Evolutionary conservation across 1,140 invertebrate species (phyloP), one percentile per base, ranked within the genome.

Genomic region (Dreissena rostriformis): DNA sequence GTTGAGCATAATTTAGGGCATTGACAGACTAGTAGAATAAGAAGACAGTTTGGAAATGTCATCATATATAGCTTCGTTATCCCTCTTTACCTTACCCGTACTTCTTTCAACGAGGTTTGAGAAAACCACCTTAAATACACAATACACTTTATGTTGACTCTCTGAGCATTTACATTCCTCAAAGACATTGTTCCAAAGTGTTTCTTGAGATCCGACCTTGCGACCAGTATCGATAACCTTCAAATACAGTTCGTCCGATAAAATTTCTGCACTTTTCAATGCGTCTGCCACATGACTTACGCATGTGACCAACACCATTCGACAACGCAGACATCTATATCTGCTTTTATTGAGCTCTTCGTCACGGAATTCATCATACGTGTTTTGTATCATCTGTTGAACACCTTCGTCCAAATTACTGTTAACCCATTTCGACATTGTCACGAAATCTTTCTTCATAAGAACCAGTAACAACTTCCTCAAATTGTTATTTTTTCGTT

Each of bases 191-290:
- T 61, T 24, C 57, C 57, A 61, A 24, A 61, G 57, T n/a, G 17
- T 61, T 61, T 61, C 17, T 24, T 61, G 57, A 24, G 17, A 4
- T 12, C 57, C 57, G 11, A 24, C 57, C 22, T 61, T 61, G 17
- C 2, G 17, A 24, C 22, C 57, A 6, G 57, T 61, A 61, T 61
- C 57, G 17, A 61, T 61, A 61, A 61, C 17, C 22, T 61, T 19
- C 2, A 61, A 6, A 61, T 61, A 61, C 4, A 61, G 57, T 61
- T 24, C 57, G 57, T 61, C 57, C 17, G 57, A 61, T 24, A 61
- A 61, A 61, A 61, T 61, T n/a, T 61, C 57, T 61, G 57, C 57
- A 61, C 57, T 61, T 24, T 24, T n/a, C 22, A 61, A 61, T 61
- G 4, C 17, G 22, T 61, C 57, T 6, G 57, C 57, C 17, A 61